These are phyloP conservation scores for Cephus runcator DNA, from an alignment of 2,888 invertebrate species.

Conservation along the genomic window DNA sequence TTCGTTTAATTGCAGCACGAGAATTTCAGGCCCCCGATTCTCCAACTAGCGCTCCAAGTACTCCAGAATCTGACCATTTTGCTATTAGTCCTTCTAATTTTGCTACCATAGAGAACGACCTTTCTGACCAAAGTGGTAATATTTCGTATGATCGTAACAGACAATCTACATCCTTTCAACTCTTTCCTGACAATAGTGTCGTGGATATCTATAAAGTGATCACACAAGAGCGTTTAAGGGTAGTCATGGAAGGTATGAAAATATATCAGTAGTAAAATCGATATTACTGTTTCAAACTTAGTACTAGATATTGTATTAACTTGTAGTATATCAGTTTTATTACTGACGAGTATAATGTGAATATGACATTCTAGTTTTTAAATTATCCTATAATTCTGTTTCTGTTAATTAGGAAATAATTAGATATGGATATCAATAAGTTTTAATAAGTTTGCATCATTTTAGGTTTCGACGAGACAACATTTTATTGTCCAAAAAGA, in stretches of 20 bases:
- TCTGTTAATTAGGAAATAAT: no score
- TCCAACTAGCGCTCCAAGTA: conserved; percentile 44
- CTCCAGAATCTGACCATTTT: conserved; percentile 45
- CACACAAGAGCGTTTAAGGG: conserved; percentile 74
- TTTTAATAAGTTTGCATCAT: no score
- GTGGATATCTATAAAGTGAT: conserved; percentile 72
- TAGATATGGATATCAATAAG: no score
- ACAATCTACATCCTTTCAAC: conserved; percentile 53
- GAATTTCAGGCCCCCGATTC: conserved; percentile 38
- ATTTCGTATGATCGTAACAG: conserved; percentile 26
- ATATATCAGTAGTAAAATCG: conserved; percentile 9
- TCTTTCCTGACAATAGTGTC: conserved; percentile 68
- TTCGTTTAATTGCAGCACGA: conserved; percentile 39
- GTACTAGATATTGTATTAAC: not conserved
- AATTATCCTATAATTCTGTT: no score
- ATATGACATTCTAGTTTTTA: not conserved
- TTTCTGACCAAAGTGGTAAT: conserved; percentile 66
- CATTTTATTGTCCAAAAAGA: conserved; percentile 74
- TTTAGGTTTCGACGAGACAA: conserved; percentile 70
- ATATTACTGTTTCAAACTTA: conserved; percentile 8
- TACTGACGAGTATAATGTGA: not conserved
- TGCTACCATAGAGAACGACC: conserved; percentile 70
- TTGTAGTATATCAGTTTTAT: conserved; percentile 7
- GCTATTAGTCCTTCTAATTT: conserved; percentile 61
- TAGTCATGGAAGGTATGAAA: conserved; percentile 70